Evolutionary conservation across 2,113 vertebrate species (phyloP), one percentile per base, ranked within the genome.

Genomic region (Gallinago media): DNA sequence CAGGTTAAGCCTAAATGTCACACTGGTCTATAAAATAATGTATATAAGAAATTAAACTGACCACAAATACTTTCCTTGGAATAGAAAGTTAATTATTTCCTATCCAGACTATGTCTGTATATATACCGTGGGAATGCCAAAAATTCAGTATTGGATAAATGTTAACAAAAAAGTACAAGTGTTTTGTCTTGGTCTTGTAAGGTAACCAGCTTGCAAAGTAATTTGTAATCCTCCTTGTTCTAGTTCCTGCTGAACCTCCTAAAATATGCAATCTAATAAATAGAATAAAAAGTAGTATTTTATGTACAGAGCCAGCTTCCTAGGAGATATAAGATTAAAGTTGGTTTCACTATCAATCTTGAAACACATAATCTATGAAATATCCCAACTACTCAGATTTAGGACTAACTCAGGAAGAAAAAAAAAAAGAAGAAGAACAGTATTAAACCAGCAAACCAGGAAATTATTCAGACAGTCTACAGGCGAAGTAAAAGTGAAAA

Each of bases 221-320:
- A 92, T 93, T 83, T 92, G 46, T 36, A 78, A 82, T 93, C 36
- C 46, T 66, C 42, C 27, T 81, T n/a, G 5, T 89, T 89, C 11
- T 82, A 89, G 22, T 65, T 92, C 31, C 32, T 52, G 14, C 19
- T 89, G 75, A 79, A 92, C 61, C 17, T 76, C 10, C 15, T 62
- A 80, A 47, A 7, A 89, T 76, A 59, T 62, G 46, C 38, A 87
- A 19, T 79, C 49, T 73, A 92, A 92, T 58, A 93, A 94, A 88
- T 62, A 75, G 27, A 88, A 81, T 49, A 66, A 87, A 77, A 88
- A 50, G 15, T 65, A 47, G 12, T 65, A 55, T 85, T 88, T 96
- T 93, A 58, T 34, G n/a, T 85, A 50, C 26, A 71, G 55, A 79
- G 58, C 34, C 63, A 79, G 31, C 58, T 85, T 94, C 36, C 58